phyloP scores from a whole-genome alignment of 2,113 vertebrate genomes.

The Paracanthobrama guichenoti region DNA sequence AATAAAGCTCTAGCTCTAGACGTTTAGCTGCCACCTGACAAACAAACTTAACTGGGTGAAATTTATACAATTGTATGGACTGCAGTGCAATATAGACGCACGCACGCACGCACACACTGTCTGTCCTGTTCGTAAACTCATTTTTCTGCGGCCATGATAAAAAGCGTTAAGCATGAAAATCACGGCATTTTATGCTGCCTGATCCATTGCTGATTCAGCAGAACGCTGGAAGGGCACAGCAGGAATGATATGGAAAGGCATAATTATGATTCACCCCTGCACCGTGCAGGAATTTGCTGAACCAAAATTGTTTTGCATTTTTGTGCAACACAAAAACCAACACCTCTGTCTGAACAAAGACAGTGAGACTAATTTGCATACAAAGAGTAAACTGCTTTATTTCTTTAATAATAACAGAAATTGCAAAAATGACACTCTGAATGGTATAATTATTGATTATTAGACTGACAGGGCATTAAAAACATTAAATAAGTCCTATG shows the following conservation, averaged over 20 bases:
- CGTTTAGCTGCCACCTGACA: neutral
- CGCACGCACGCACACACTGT: neutral
- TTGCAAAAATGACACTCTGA: neutral
- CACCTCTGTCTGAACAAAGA: constrained; percentile 26
- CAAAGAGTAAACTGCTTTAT: constrained; percentile 10
- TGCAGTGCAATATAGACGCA: neutral
- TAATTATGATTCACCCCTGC: constrained; percentile 55
- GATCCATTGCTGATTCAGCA: constrained; percentile 54
- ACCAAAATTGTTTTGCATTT: constrained; percentile 50
- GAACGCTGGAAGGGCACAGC: constrained; percentile 45
- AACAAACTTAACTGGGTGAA: constrained; percentile 10
- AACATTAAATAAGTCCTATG: no score
- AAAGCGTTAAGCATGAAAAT: constrained; percentile 41
- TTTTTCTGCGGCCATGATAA: constrained; percentile 30
- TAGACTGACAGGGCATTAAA: neutral
- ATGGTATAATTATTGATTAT: neutral
- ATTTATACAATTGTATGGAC: constrained; percentile 3
- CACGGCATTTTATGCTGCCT: constrained; percentile 35
- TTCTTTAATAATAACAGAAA: neutral
- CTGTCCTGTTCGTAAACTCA: constrained; percentile 15
- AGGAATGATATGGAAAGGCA: constrained; percentile 47
- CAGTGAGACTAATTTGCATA: neutral
- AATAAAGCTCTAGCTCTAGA: neutral
- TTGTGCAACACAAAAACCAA: neutral
- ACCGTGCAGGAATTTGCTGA: constrained; percentile 43